These are phyloP conservation scores for Salminus brasiliensis DNA, from an alignment of 2,113 vertebrate genomes.

Conservation along the genomic window DNA sequence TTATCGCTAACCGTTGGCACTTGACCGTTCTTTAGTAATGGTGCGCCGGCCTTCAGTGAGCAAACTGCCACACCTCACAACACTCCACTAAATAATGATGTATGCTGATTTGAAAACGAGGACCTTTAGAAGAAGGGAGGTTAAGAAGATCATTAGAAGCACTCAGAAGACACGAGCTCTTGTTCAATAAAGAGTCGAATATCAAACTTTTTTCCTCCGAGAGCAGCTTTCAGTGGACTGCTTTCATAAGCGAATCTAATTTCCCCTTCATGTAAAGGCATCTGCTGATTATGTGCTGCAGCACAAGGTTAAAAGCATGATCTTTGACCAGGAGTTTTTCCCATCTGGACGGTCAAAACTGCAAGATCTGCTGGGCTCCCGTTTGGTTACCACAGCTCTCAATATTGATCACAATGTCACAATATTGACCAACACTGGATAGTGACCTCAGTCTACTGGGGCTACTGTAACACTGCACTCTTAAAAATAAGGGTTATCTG, in stretches of 20 bases:
- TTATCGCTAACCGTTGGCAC: not conserved
- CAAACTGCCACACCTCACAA: not conserved
- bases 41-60: not conserved
- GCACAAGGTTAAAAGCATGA: not conserved
- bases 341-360: not conserved
- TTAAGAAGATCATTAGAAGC: not conserved
- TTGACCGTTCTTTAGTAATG: slow-evolving; percentile 13
- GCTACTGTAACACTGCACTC: too few species aligned
- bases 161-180: not conserved
- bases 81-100: not conserved
- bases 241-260: not conserved
- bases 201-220: not conserved
- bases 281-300: not conserved
- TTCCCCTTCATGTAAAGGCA: not conserved
- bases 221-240: not conserved
- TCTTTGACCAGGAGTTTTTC: not conserved
- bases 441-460: not conserved
- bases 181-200: not conserved
- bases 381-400: not conserved
- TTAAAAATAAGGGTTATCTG: too few species aligned
- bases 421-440: not conserved
- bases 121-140: not conserved
- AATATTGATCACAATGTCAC: too few species aligned
- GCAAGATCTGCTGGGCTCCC: not conserved
- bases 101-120: not conserved